Conservation (phyloP, 1,140 invertebrate genomes). For the Charaxes varanes region DNA sequence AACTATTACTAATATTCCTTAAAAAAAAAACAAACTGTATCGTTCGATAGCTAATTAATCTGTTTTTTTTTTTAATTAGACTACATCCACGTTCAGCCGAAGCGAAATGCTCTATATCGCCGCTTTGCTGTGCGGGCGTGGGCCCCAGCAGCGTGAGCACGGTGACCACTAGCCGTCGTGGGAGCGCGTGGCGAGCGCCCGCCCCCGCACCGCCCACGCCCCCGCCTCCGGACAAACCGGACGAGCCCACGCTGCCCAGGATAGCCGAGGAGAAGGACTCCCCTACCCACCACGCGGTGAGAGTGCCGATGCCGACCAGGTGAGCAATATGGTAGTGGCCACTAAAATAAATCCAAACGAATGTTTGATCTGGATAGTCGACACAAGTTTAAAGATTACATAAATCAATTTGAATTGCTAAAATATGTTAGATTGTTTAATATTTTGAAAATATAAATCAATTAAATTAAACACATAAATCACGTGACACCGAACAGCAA, state of each 20-base stretch:
- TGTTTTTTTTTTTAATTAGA: constrained; percentile 26
- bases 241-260: constrained; percentile 46
- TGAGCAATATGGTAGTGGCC: no score
- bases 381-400: no score
- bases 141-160: constrained; percentile 50
- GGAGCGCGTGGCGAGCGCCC: constrained; percentile 39
- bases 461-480: no score
- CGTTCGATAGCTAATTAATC: not conserved
- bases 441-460: no score
- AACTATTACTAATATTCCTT: no score
- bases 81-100: constrained; percentile 79
- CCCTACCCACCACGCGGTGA: constrained; percentile 75
- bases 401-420: no score
- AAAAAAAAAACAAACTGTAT: no score
- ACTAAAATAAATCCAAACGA: no score
- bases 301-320: constrained; percentile 41
- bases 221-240: constrained; percentile 44
- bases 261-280: constrained; percentile 89
- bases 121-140: constrained; percentile 75
- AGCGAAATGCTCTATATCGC: constrained; percentile 78
- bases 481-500: no score
- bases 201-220: constrained; percentile 56
- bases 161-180: constrained; percentile 46
- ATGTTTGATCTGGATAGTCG: no score
- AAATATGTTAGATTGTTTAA: no score